These are phyloP conservation scores for Eristalis intricaria DNA, from an alignment of 2,888 invertebrate genomes.

Conservation along the genomic window DNA sequence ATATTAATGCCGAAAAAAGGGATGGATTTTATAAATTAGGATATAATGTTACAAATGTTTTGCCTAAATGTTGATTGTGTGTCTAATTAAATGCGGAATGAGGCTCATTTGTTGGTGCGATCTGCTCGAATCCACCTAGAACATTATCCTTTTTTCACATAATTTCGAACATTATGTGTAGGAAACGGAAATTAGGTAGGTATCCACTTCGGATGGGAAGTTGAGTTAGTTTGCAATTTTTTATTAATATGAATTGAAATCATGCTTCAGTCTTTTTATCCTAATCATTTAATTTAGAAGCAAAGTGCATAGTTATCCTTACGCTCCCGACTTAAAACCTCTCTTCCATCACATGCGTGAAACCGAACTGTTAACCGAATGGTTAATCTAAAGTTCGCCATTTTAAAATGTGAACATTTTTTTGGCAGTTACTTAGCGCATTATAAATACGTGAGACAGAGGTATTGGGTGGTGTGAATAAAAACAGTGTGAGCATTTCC, in stretches of 20 bases:
- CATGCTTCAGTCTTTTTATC: no score
- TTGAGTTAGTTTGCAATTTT: not conserved
- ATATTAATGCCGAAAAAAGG: slow-evolving; percentile 47
- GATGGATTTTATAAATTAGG: slow-evolving; percentile 48
- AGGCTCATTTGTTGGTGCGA: not conserved
- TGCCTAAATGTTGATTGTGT: slow-evolving; percentile 13
- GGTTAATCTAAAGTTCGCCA: no score
- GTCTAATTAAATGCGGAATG: slow-evolving; percentile 22
- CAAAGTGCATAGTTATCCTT: no score
- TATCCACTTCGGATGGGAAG: not conserved
- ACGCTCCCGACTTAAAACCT: no score
- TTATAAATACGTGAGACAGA: no score
- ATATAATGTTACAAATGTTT: slow-evolving; percentile 42
- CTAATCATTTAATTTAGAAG: not conserved
- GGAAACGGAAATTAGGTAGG: not conserved
- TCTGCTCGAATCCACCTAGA: not conserved
- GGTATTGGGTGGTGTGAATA: no score
- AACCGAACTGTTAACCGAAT: no score
- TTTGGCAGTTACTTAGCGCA: no score
- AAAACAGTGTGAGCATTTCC: no score
- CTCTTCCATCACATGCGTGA: no score
- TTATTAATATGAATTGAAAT: no score
- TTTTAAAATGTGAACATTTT: no score
- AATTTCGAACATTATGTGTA: not conserved
- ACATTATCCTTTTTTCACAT: not conserved